Base-by-base conservation (phyloP, 2,113 vertebrate species). In the Panthera uncia region DNA sequence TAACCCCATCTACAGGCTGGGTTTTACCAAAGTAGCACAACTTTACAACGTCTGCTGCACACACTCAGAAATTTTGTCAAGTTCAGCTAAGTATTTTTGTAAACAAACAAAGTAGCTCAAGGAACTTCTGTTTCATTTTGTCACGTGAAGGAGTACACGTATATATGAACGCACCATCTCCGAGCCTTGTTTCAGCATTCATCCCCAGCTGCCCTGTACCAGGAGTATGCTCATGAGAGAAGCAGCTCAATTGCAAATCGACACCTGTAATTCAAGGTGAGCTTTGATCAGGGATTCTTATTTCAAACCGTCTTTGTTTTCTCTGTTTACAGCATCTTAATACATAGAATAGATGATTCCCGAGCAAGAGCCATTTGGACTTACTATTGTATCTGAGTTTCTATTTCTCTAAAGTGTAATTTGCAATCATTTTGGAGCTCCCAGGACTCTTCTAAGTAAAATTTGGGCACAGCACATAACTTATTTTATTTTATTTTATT, bases 51-150 rank as follows among this genome's bases (percentile, higher is more conserved):
- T 25, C 65, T 82, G 66, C 19, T 55, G 8, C 3, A 38, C 19
- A 31, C 9, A 0, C 23, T 31, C 65, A 5, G 27, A 82, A 90
- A 36, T 71, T 19, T n/a, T 27, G n/a, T 68, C 23, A 41, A 65
- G 55, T 65, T 89, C 68, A 31, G 78, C 66, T 57, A 93, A 81
- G 85, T 45, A 86, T 41, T 69, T 83, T 69, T 55, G 12, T 79
- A 84, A 66, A 83, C 78, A 91, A 85, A 79, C 48, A 71, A 97
- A 65, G 10, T 36, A 69, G 36, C 48, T 80, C 55, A 83, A 97
- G 33, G 8, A 52, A 8, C 33, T 52, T 95, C 41, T 74, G 9
- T 57, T 76, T 74, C 61, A 2, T 85, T 84, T 71, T 66, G 74
- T 66, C 31, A 82, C 73, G 55, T 82, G n/a, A 84, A 88, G 88